Evolutionary conservation across 2,113 vertebrate species (phyloP), one percentile per base, ranked within the genome.

Genomic region (Pygoscelis adeliae): DNA sequence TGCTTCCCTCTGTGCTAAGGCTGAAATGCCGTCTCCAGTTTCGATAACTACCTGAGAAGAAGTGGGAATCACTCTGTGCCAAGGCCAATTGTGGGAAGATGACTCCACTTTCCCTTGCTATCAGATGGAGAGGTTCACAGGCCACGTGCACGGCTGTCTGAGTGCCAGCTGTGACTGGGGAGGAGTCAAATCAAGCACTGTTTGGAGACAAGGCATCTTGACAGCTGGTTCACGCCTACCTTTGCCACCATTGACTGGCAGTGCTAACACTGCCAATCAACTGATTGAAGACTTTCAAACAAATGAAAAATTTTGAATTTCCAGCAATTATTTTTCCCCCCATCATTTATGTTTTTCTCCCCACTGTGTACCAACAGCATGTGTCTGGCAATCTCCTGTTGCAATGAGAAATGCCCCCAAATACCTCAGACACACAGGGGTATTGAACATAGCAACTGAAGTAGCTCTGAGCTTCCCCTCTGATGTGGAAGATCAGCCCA

Each of bases 41-140:
- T 77, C 91, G 1, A 29, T 61, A 93, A 83, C 59, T 90, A 62
- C 90, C 95, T 97, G 94, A 72, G 92, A 89, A 96, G 76, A 36
- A 79, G 69, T 11, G 65, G 69, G 87, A 76, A 89, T 69, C 46
- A 7, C 61, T 79, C 89, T 3, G 11, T 96, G 95, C 90, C 96
- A 93, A 95, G 63, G 83, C 88, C 58, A 83, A 5, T 36, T 71
- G 83, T 1, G 42, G 71, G 92, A 93, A 93, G 95, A 56, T 79
- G 42, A 69, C 61, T 79, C 92, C 69, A 11, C 23, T 89, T 62
- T 56, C 63, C 93, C 29, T 50, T 32, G 34, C 40, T 87, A 5
- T 78, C 89, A 66, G 76, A 71, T 52, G 50, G 47, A 71, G 30
- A 52, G 80, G 23, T 22, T 90, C 77, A 70, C 80, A 84, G 72